Conservation (phyloP, 1,140 invertebrate genomes). For the Neodiprion fabricii region DNA sequence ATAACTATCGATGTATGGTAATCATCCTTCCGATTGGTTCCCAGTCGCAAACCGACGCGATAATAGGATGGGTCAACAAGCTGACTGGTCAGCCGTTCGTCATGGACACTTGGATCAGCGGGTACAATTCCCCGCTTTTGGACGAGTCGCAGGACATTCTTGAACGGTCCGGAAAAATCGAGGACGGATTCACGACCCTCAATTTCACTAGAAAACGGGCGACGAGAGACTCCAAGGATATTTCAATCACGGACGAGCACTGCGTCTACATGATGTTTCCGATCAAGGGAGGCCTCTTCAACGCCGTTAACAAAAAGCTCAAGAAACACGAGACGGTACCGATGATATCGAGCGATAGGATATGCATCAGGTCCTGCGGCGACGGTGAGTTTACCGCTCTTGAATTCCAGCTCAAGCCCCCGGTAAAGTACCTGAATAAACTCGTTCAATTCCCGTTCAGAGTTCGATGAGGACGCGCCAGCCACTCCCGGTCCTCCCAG, state of each 20-base stretch:
- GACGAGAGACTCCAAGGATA: conserved; percentile 79
- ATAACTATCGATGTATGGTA: background rate
- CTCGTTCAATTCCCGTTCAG: conserved; percentile 36
- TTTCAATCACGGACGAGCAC: conserved; percentile 81
- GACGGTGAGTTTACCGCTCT: conserved; percentile 61
- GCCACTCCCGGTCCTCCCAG: conserved; percentile 69
- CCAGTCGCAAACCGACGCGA: conserved; percentile 80
- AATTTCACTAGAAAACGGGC: conserved; percentile 80
- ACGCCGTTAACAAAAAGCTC: conserved; percentile 85
- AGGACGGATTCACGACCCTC: conserved; percentile 80
- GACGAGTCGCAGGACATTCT: conserved; percentile 80
- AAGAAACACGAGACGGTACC: conserved; percentile 81
- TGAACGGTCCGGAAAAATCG: conserved; percentile 72
- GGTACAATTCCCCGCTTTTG: conserved; percentile 77
- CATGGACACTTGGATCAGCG: conserved; percentile 87
- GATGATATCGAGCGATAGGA: conserved; percentile 75
- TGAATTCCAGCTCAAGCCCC: background rate
- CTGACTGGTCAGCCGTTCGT: conserved; percentile 77
- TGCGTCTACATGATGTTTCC: conserved; percentile 92
- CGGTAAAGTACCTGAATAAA: background rate
- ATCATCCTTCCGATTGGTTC: conserved; percentile 29
- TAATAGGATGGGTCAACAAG: conserved; percentile 86
- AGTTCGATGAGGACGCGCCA: conserved; percentile 64
- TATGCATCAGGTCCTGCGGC: conserved; percentile 85
- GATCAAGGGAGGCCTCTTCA: conserved; percentile 81